These are phyloP conservation scores for Cephus spinipes DNA, from an alignment of 2,888 invertebrate species.

Conservation along the genomic window DNA sequence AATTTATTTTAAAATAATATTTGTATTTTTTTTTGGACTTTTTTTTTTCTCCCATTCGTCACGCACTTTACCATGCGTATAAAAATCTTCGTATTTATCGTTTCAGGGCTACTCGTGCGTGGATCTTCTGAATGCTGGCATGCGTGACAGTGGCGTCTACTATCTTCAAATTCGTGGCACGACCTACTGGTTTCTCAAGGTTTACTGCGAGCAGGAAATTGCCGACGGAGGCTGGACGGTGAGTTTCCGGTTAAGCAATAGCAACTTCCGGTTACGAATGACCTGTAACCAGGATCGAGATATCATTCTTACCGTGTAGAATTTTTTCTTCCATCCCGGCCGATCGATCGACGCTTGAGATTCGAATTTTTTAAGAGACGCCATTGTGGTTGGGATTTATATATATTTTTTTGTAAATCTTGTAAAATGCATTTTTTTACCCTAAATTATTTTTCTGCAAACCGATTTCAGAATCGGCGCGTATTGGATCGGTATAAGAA, in stretches of 20 bases:
- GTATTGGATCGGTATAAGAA: background rate
- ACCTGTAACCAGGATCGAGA: background rate
- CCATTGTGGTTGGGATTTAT: background rate
- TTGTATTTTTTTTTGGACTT: too few species aligned
- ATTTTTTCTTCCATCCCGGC: background rate
- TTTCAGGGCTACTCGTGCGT: conserved; percentile 89
- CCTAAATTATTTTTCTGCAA: too few species aligned
- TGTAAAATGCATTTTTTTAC: too few species aligned
- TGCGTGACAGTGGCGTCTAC: conserved; percentile 88
- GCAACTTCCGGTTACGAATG: background rate
- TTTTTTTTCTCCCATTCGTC: background rate
- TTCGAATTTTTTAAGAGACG: background rate
- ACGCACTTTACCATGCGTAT: background rate
- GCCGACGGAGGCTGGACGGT: conserved; percentile 96
- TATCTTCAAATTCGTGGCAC: conserved; percentile 91
- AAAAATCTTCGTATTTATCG: conserved; percentile 21
- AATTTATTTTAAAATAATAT: too few species aligned
- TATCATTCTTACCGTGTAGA: background rate
- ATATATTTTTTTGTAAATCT: background rate
- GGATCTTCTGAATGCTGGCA: conserved; percentile 86
- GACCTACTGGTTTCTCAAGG: conserved; percentile 93
- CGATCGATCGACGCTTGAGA: background rate
- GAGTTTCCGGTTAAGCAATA: conserved; percentile 61
- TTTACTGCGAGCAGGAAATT: conserved; percentile 89
- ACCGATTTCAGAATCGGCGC: background rate